Percentiles rank a stretch among this genome's conserved stretches.
Conservation (phyloP, 2,888 invertebrate genomes). For the Protophormia terraenovae region DNA sequence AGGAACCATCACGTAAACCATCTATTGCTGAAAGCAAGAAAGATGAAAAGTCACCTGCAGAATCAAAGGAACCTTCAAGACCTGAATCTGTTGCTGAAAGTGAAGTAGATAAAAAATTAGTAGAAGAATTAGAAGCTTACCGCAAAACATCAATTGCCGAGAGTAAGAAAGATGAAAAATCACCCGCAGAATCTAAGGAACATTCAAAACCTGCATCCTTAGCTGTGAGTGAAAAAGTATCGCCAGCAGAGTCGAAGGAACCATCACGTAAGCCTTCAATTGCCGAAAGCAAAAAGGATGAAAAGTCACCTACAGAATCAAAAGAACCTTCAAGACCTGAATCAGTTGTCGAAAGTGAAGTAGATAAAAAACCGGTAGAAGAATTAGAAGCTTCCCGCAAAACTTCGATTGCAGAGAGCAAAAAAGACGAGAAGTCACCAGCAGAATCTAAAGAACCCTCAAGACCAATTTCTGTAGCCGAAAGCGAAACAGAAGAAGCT, state of each 20-base stretch:
- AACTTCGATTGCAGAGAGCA: constrained; percentile 64
- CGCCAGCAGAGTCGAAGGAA: constrained; percentile 54
- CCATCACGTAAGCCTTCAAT: constrained; percentile 53
- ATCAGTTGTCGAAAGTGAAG: constrained; percentile 58
- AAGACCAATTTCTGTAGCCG: constrained; percentile 61
- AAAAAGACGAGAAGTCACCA: constrained; percentile 65
- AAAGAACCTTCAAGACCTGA: constrained; percentile 68
- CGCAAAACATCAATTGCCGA: background rate
- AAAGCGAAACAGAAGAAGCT: constrained; percentile 57
- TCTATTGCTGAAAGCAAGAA: constrained; percentile 46
- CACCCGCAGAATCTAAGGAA: constrained; percentile 38
- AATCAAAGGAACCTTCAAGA: constrained; percentile 60
- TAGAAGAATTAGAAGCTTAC: constrained; percentile 29
- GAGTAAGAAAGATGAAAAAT: constrained; percentile 37
- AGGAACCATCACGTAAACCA: constrained; percentile 70
- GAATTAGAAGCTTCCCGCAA: background rate
- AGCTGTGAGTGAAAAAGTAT: constrained; percentile 55
- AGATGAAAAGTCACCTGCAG: constrained; percentile 50
- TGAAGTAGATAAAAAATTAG: background rate
- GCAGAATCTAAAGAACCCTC: constrained; percentile 66
- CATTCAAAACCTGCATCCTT: constrained; percentile 51
- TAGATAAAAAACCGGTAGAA: constrained; percentile 23
- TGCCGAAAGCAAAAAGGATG: constrained; percentile 54
- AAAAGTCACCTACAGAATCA: constrained; percentile 55
- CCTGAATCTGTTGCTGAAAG: constrained; percentile 43